A percentile compares a stretch with the other conserved stretches of the same genome.
These are phyloP conservation scores for Bellardia bayeri DNA, from an alignment of 2,888 invertebrate species.

Conservation along the genomic window DNA sequence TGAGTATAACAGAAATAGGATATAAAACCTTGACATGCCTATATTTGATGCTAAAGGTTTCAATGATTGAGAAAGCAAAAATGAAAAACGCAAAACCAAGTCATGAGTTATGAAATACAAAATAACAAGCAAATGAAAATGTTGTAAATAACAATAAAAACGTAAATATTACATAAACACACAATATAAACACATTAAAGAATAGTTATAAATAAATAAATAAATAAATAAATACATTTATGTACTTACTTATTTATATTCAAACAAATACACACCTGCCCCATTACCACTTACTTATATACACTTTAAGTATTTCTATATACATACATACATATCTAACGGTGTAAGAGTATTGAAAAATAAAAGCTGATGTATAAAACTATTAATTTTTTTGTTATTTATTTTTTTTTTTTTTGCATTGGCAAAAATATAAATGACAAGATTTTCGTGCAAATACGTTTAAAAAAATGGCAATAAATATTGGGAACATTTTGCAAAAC, in stretches of 20 bases:
- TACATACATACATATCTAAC: neutral
- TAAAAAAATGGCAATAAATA: neutral
- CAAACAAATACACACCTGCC: neutral
- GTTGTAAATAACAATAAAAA: slow-evolving; percentile 52
- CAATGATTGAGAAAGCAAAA: neutral
- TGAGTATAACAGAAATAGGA: neutral
- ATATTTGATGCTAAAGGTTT: slow-evolving; percentile 47
- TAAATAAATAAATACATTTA: neutral
- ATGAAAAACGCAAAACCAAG: neutral
- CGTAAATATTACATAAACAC: neutral
- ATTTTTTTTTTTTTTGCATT: neutral
- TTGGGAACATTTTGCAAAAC: neutral
- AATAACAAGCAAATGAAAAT: slow-evolving; percentile 11
- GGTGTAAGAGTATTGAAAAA: neutral
- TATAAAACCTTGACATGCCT: neutral
- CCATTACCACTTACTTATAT: neutral
- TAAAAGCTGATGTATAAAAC: slow-evolving; percentile 6
- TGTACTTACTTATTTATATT: slow-evolving; percentile 1
- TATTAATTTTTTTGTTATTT: neutral
- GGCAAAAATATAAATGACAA: neutral
- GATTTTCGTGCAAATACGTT: slow-evolving; percentile 1
- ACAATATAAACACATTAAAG: neutral
- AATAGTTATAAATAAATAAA: slow-evolving; percentile 6
- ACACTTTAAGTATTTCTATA: neutral
- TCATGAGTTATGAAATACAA: slow-evolving; percentile 12